These are phyloP conservation scores for Stenotaenia linearis DNA, from an alignment of 2,888 invertebrate genomes.

Conservation along the genomic window DNA sequence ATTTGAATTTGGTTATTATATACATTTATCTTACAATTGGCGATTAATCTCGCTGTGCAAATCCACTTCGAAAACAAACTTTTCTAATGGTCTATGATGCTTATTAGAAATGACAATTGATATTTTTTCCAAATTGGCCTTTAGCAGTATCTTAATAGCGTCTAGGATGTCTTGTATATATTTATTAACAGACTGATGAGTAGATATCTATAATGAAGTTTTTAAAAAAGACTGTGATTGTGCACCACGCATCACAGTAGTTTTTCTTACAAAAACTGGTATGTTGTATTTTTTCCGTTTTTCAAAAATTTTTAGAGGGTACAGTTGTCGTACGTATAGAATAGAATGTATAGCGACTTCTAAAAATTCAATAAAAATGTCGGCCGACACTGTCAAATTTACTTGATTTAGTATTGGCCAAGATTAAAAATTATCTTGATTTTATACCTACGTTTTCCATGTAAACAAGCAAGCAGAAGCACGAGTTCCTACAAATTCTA, in stretches of 20 bases:
- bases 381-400: not conserved
- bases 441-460: slow-evolving; percentile 6
- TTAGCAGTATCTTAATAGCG: not conserved
- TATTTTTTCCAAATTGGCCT: not conserved
- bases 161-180: not conserved
- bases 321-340: not conserved
- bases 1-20: too few relatives aligned
- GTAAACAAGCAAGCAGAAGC: too few relatives aligned
- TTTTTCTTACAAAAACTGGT: slow-evolving; percentile 3
- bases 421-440: too few relatives aligned
- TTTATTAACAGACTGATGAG: slow-evolving; percentile 3
- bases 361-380: slow-evolving; percentile 6
- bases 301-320: not conserved
- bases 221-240: not conserved
- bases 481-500: too few relatives aligned
- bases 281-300: slow-evolving; percentile 13
- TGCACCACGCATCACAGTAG: too few relatives aligned
- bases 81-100: slow-evolving; percentile 24
- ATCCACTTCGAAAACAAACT: slow-evolving; percentile 26
- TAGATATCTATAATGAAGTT: not conserved
- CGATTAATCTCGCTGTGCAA: not conserved
- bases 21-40: not conserved
- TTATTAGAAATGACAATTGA: not conserved
- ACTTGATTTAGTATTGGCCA: not conserved
- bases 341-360: slow-evolving; percentile 17